These are phyloP conservation scores for Tachina lurida DNA, from an alignment of 2,888 invertebrate genomes.

Conservation along the genomic window DNA sequence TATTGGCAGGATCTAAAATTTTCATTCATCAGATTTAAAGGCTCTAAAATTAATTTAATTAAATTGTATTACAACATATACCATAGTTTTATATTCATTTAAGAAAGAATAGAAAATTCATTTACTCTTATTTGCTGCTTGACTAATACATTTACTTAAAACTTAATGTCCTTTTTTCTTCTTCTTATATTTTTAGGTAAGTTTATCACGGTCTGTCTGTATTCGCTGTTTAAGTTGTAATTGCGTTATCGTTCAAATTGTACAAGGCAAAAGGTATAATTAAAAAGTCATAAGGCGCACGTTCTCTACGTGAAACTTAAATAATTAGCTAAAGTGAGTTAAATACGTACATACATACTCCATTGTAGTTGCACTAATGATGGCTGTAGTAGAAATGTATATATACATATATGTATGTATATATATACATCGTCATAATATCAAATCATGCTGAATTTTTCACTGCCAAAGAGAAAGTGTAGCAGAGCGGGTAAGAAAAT, in stretches of 20 bases:
- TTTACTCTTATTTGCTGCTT: conserved; percentile 17
- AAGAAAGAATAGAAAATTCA: conserved; percentile 20
- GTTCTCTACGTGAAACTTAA: conserved; percentile 72
- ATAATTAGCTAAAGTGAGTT: conserved; percentile 71
- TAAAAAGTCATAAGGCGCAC: conserved; percentile 72
- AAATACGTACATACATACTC: conserved; percentile 37
- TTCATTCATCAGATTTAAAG: too few relatives aligned
- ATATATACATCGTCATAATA: conserved; percentile 4
- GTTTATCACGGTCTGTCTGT: conserved; percentile 34
- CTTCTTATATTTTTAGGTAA: conserved; percentile 61
- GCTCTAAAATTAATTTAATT: too few relatives aligned
- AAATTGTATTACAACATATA: background rate
- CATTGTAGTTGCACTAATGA: conserved; percentile 35
- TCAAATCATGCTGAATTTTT: conserved; percentile 38
- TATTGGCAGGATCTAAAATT: too few relatives aligned
- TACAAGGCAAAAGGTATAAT: conserved; percentile 63
- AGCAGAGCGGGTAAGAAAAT: background rate
- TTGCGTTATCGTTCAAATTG: conserved; percentile 66
- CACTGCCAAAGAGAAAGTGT: background rate
- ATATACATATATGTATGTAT: too few relatives aligned
- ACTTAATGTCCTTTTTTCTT: conserved; percentile 45
- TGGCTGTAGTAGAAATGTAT: background rate
- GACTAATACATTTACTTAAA: conserved; percentile 41
- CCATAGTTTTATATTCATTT: background rate
- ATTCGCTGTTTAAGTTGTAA: conserved; percentile 20